Base-by-base conservation (phyloP, 2,113 vertebrate species). In the Neomonachus schauinslandi region DNA sequence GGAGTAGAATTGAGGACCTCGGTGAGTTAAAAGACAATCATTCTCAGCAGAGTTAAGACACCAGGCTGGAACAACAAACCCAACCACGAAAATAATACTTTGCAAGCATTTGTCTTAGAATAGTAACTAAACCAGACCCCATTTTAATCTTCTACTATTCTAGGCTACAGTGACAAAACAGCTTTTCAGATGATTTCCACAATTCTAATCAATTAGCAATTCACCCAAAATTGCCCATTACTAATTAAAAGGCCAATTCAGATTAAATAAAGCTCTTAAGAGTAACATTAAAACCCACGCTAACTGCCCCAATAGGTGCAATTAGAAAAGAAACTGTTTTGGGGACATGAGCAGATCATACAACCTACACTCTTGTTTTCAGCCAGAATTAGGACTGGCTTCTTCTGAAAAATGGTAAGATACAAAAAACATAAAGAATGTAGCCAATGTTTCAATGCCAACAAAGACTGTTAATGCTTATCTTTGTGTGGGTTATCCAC, bases 21-120 rank as follows among this genome's bases (percentile, higher is more conserved):
- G 79, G 93, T 86, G 39, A 98, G 95, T 97, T 97, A 98, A 98
- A 98, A 95, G 93, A 97, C 97, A 98, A 94, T 97, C 84, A 97
- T 95, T 97, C 97, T 98, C 89, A 97, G 89, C 85, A 97, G 93
- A 97, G 97, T 96, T 97, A 96, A 97, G 96, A 97, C 72, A 97
- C 67, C 80, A 94, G 81, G 46, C 71, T 95, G 85, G 97, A 98
- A 97, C 92, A 96, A 49, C 80, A 96, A 97, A 97, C 61, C 61
- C 31, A 97, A 83, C 28, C 69, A 94, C 46, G 53, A 88, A 96
- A 95, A 95, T 76, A 97, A 94, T 71, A 96, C 77, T 97, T 94
- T 31, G 39, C 61, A 86, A 91, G 61, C 82, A 89, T 93, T 95
- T 36, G 61, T 95, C 85, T 98, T 93, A 81, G 65, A 97, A 80